These are phyloP conservation scores for Florisuga fusca DNA, from an alignment of 2,797 vertebrate species.

Conservation along the genomic window DNA sequence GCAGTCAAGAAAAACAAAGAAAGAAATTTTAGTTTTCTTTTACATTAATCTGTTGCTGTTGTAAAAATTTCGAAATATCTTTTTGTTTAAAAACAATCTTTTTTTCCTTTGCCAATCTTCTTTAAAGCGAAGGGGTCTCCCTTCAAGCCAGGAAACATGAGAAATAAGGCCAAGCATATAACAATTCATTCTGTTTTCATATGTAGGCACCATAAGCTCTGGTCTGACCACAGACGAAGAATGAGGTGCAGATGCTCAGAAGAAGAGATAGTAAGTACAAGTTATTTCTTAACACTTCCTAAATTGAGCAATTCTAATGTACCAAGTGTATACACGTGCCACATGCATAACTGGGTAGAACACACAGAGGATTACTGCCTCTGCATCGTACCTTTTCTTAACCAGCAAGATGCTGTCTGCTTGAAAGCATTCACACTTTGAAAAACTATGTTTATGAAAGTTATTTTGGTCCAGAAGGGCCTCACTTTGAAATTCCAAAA, in stretches of 20 bases:
- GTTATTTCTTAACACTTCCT: not conserved
- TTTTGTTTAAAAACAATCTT: not conserved
- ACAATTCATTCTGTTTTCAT: not conserved
- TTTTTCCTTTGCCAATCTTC: not conserved
- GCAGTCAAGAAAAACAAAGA: not conserved
- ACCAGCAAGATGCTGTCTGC: constrained; percentile 16
- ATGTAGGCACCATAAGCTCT: not conserved
- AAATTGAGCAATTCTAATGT: not conserved
- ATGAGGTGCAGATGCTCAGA: not conserved
- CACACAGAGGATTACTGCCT: not conserved
- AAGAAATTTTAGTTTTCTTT: not conserved
- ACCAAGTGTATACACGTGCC: not conserved
- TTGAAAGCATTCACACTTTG: not conserved
- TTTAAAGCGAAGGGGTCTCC: not conserved
- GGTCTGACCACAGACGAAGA: not conserved
- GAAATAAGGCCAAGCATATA: constrained; percentile 19
- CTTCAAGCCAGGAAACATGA: not conserved
- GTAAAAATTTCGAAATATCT: not conserved
- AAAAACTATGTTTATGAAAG: constrained; percentile 26
- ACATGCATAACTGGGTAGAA: not conserved
- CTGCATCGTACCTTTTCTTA: constrained; percentile 16
- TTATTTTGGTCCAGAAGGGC: constrained; percentile 56
- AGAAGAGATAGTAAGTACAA: not conserved
- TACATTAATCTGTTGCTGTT: not conserved
- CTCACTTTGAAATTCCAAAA: constrained; percentile 63